Base-by-base conservation (phyloP, 2,888 invertebrate genomes). In the Electrophaes corylata region DNA sequence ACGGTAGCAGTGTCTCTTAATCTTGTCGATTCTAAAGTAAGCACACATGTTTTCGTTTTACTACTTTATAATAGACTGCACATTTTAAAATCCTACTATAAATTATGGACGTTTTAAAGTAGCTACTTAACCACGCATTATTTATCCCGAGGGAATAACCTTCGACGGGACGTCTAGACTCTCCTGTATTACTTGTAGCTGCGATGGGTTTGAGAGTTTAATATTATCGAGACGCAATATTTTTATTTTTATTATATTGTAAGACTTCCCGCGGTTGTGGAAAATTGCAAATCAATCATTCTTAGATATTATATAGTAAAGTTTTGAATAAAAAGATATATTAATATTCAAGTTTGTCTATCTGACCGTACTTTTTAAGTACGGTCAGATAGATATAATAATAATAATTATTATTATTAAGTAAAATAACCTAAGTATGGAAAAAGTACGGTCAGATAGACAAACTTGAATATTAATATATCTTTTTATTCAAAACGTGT, bases 121-220 rank as follows among this genome's bases (percentile, higher is more conserved):
- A 52, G 51, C 45, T 53, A 63, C 61, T 55, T 54, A 51, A 51
- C 40, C 35, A 62, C 65, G 63, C 63, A 63, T 59, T 65, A 59
- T 55, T 52, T 61, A 56, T 63, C 61, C 49, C 65, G 37, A 43
- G 65, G 63, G 63, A 59, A 40, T 48, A 57, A 23, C 59, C 58
- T 61, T 51, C 43, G 57, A 48, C 50, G 52, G 52, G 31, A 35
- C 19, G 65, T 65, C 65, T 65, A 65, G 65, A 63, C 65, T 58
- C 46, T 41, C 29, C 35, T 26, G 43, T 40, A 45, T 31, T 45
- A 41, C 8, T 39, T 23, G 40, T 19, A 14, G 16, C 18, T 26
- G n/a, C n/a, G 50, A 19, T 45, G 1, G 26, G 20, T n/a, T 35
- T 19, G 14, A 46, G 56, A 20, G 33, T 45, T 57, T 45, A 43